phyloP scores from a whole-genome alignment of 1,140 invertebrate genomes.

The Psilanteris sp. region DNA sequence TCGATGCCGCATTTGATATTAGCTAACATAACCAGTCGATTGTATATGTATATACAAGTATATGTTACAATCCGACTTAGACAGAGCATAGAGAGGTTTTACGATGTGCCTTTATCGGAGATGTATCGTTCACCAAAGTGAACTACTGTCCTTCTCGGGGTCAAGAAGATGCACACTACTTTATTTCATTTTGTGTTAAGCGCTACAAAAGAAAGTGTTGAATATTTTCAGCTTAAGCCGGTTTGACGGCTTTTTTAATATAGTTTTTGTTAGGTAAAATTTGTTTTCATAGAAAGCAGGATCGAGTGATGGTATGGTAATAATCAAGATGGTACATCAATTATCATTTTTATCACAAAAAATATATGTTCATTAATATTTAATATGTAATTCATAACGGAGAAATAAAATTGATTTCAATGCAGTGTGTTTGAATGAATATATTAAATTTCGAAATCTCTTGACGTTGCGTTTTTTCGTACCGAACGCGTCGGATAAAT shows the following conservation, averaged over 20 bases:
- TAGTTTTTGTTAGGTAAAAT: background rate
- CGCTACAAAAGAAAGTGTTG: conserved; percentile 26
- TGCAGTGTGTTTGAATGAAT: too few relatives aligned
- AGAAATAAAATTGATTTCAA: too few relatives aligned
- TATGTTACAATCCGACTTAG: conserved; percentile 34
- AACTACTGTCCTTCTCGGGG: conserved; percentile 67
- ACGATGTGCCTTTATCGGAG: conserved; percentile 63
- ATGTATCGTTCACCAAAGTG: conserved; percentile 66
- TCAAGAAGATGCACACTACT: conserved; percentile 63
- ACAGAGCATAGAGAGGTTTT: conserved; percentile 54
- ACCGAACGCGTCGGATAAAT: too few relatives aligned
- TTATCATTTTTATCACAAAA: too few relatives aligned
- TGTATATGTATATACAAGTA: conserved; percentile 39
- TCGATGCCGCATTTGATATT: conserved; percentile 69
- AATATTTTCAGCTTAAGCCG: conserved; percentile 12
- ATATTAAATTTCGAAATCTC: too few relatives aligned
- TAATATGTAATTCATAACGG: too few relatives aligned
- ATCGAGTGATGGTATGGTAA: too few relatives aligned
- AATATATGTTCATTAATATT: too few relatives aligned
- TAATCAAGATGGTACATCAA: too few relatives aligned
- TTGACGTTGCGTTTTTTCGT: too few relatives aligned
- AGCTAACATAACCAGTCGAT: conserved; percentile 57
- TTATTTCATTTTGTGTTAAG: conserved; percentile 30
- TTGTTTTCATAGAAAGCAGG: background rate
- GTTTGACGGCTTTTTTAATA: background rate